Evolutionary conservation across 2,888 invertebrate species (phyloP), one percentile per base, ranked within the genome.

Genomic region (Smittia aterrima): DNA sequence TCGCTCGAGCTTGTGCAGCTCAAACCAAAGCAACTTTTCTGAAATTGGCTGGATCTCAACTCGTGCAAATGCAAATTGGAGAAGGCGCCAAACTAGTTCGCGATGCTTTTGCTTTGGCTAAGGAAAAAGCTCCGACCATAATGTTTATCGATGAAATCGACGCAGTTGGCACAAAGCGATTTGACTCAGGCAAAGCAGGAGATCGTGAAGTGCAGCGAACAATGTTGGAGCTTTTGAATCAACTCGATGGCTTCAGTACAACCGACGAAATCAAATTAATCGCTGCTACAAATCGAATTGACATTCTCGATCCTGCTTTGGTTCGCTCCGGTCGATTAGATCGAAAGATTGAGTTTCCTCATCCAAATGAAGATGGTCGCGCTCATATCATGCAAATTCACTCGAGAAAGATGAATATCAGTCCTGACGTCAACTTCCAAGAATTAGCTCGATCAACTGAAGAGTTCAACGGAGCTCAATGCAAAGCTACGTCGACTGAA

Each of bases 51-150:
- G 99, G 99, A 0, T 98, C 99, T 2, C 98, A 99, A 81, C 85
- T 99, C 47, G 99, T 99, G 11, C 99, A 99, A 83, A 99, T 99
- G 99, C 99, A 98, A 82, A 99, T 99, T 80, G 98, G 92, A 80
- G 95, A 95, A 79, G 98, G 98, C 77, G 97, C 98, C 0, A 98
- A 98, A 82, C 85, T 98, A 64, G 98, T 99, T 0, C 88, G 99
- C 71, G 99, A 99, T 83, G 99, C 98, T 0, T 99, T 99, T 82
- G 97, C 98, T 0, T 83, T 94, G 16, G 99, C 99, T 32, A 99
- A 99, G 82, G 99, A 99, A 82, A 99, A 99, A 83, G 93, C 98
- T 0, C 98, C 99, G 0, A 97, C 98, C 0, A 99, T 99, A 77
- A 99, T 99, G 79, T 99, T 99, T 82, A 99, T 99, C 80, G 99